A percentile compares a stretch with the other conserved stretches of the same genome.
Conservation (phyloP, 2,888 invertebrate species). For the Acronicta aceris region DNA sequence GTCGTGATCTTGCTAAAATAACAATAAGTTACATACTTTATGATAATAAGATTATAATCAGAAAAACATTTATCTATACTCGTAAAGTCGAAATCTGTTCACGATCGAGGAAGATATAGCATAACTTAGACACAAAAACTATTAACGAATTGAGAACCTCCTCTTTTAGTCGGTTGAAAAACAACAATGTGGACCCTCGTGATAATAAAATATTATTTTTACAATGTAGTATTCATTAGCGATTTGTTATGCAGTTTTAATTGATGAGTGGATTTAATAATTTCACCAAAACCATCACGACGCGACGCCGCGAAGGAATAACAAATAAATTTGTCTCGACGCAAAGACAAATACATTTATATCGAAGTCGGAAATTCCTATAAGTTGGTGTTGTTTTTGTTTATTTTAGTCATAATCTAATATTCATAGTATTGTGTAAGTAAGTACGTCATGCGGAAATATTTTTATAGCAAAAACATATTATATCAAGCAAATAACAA, state of each 20-base stretch:
- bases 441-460: constrained; percentile 4
- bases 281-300: neutral
- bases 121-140: no score
- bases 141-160: no score
- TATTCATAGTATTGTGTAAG: neutral
- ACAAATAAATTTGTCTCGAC: neutral
- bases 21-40: no score
- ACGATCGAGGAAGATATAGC: no score
- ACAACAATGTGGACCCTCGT: neutral
- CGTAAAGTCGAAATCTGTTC: no score
- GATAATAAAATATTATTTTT: no score
- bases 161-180: no score
- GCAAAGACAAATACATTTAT: neutral
- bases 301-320: neutral
- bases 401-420: no score
- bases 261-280: neutral
- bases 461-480: neutral
- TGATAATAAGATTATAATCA: no score
- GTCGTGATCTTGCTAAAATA: no score
- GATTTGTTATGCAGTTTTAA: constrained; percentile 7
- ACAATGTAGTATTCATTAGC: neutral
- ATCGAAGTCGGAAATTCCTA: neutral
- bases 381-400: neutral
- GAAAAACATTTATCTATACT: no score
- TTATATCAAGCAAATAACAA: neutral